A percentile compares a stretch with the other conserved stretches of the same genome.
Evolutionary conservation across 2,888 invertebrate species (phyloP).

Genomic region (Microchrysa polita): DNA sequence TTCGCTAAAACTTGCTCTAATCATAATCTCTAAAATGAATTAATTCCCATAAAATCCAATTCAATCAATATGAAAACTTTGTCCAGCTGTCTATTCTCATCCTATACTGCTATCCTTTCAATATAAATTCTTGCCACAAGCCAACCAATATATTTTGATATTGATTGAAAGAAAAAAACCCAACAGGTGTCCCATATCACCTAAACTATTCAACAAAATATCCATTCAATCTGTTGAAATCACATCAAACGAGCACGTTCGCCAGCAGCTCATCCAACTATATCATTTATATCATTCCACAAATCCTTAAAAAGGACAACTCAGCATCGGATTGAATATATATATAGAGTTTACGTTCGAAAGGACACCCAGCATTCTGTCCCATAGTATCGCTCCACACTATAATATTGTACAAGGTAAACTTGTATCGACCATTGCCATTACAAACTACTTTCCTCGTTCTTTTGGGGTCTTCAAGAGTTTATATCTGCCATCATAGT

Average conservation of each 20-base stretch:
- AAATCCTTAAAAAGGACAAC: slow-evolving; percentile 35
- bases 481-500: background rate
- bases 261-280: slow-evolving; percentile 10
- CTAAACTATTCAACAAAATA: slow-evolving; percentile 27
- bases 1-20: too few species aligned
- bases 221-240: slow-evolving; percentile 31
- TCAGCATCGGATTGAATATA: slow-evolving; percentile 37
- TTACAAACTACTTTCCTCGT: background rate
- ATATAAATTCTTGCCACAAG: background rate
- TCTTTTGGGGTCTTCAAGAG: background rate
- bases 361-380: slow-evolving; percentile 10
- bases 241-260: background rate
- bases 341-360: background rate
- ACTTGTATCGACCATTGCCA: slow-evolving; percentile 18
- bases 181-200: slow-evolving; percentile 35
- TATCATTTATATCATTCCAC: slow-evolving; percentile 17
- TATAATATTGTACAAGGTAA: slow-evolving; percentile 6
- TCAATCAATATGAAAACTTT: too few species aligned
- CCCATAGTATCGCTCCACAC: background rate
- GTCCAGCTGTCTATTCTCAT: too few species aligned
- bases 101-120: too few species aligned
- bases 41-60: too few species aligned
- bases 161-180: slow-evolving; percentile 30
- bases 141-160: slow-evolving; percentile 1
- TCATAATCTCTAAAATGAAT: too few species aligned